phyloP scores from a whole-genome alignment of 2,797 vertebrate species.

The Aythya fuligula region DNA sequence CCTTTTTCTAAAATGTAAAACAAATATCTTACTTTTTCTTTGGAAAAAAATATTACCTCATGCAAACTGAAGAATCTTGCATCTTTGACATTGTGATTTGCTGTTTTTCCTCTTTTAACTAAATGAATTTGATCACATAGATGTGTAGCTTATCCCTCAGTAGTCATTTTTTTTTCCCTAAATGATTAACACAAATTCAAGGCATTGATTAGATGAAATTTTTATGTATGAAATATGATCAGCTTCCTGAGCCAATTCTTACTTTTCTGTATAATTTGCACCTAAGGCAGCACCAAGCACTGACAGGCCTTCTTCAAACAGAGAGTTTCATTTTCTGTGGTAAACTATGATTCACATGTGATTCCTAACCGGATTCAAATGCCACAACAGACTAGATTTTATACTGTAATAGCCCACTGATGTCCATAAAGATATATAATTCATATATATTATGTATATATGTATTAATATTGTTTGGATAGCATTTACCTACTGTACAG shows the following conservation, averaged over 20 bases:
- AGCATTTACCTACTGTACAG: background rate
- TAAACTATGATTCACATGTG: background rate
- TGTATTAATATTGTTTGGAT: background rate
- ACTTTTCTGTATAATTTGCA: background rate
- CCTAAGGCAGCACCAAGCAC: background rate
- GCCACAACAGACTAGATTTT: background rate
- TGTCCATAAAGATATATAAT: background rate
- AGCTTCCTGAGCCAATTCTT: background rate
- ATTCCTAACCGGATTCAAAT: background rate
- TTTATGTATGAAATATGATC: background rate
- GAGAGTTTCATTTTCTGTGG: background rate
- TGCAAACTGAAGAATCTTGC: background rate
- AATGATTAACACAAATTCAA: background rate
- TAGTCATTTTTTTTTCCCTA: background rate
- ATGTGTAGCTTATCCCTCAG: background rate
- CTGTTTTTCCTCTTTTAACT: background rate
- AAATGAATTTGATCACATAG: background rate
- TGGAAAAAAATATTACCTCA: background rate
- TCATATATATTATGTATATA: background rate
- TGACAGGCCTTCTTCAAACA: background rate
- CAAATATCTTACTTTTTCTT: background rate
- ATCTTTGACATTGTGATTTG: background rate
- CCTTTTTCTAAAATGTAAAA: background rate
- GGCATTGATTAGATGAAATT: background rate
- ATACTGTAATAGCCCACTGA: background rate